Evolutionary conservation across 2,888 invertebrate genomes (phyloP), one percentile per base, ranked within the genome.

Genomic region (Microdon myrmicae): DNA sequence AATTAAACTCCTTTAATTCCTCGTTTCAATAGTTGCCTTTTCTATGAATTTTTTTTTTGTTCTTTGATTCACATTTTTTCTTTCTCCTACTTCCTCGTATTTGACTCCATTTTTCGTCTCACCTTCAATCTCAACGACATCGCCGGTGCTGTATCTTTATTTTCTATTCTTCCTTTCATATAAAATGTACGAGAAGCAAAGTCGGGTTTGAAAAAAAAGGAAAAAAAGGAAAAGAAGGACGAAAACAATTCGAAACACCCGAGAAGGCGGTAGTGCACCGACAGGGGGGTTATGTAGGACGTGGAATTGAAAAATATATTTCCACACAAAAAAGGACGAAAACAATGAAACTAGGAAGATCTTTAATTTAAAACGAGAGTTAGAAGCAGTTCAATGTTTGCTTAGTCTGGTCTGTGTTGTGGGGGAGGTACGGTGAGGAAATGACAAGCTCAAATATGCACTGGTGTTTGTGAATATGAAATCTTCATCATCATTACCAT

Each of bases 261-360:
- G 31, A 22, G 23, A n/a, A n/a, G n/a, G n/a, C n/a, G 22, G 43
- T 14, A 22, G 6, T 5, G 9, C 19, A 28, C 9, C 8, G 8
- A 47, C 41, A 28, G 26, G 34, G 60, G 55, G 54, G 60, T n/a
- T 60, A 61, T 61, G 55, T 55, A 55, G n/a, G 47, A 44, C 38
- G 7, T 9, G 8, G 16, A 12, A 12, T 4, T 8, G 17, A 32
- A 49, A 22, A 28, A 43, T 38, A 17, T 25, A 38, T 41, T 43
- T 28, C 10, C 23, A 9, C 6, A 22, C 22, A 22, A 22, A 22
- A 6, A 22, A 19, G 7, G n/a, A n/a, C n/a, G n/a, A n/a, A 9
- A 22, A 22, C 25, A 35, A 23, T 31, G n/a, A 14, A 29, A 38
- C 32, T 19, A 39, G 4, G 23, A 45, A 45, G 22, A 29, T 34